Conservation (phyloP, 2,888 invertebrate species). For the Microctonus brassicae region DNA sequence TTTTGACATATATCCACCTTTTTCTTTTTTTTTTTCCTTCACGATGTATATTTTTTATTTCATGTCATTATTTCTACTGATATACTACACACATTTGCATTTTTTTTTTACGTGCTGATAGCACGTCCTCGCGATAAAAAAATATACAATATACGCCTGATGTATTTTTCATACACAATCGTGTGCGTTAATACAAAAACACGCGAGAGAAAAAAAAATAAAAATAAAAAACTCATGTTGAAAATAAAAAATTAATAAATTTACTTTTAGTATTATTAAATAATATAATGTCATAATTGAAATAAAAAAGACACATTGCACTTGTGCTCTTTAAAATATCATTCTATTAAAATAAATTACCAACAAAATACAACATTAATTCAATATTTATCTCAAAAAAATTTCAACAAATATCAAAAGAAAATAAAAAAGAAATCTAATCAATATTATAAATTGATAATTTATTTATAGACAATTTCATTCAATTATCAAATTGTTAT, state of each 20-base stretch:
- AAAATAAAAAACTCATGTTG: neutral
- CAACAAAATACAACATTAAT: too few species aligned
- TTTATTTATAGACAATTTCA: too few species aligned
- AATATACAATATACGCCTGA: constrained; percentile 32
- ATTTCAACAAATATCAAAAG: too few species aligned
- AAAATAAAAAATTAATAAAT: neutral
- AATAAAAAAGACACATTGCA: too few species aligned
- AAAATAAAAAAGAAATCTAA: neutral
- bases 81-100: neutral
- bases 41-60: neutral
- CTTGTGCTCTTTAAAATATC: too few species aligned
- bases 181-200: neutral
- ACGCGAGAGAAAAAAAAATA: neutral
- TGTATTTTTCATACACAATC: constrained; percentile 1
- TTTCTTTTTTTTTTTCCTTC: neutral
- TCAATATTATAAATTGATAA: neutral
- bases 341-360: too few species aligned
- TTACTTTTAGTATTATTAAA: too few species aligned
- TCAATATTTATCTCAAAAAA: too few species aligned
- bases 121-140: neutral
- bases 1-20: too few species aligned
- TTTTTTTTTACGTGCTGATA: neutral
- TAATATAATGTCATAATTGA: too few species aligned
- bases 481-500: too few species aligned
- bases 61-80: neutral